Evolutionary conservation across 30 jellyfish, hydroid and myxozoan species (phyloP).

Genomic region (Aurelia aurita complex sp. Pacific): DNA sequence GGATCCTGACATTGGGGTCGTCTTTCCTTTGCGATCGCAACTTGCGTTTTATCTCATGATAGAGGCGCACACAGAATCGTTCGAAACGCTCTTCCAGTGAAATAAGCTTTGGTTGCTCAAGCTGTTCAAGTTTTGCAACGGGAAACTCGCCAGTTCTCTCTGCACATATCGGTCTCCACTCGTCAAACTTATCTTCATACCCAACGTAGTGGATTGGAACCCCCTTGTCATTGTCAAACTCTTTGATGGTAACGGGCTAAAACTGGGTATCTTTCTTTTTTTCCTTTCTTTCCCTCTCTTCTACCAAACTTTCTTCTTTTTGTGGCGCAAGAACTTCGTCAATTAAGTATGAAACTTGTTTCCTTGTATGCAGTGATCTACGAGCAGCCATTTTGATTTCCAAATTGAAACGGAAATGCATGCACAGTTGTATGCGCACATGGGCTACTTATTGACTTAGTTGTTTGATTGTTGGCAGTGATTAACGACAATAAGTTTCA

Average conservation of each 20-base stretch:
- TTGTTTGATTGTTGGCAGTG: no score
- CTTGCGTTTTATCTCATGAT: not conserved
- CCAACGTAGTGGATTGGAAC: constrained; percentile 2
- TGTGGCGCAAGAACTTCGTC: not conserved
- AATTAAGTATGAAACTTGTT: not conserved
- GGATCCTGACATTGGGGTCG: constrained; percentile 17
- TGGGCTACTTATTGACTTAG: no score
- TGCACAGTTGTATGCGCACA: no score
- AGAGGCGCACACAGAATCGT: not conserved
- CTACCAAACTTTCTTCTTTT: no score
- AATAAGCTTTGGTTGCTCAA: not conserved
- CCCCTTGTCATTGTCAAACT: no score
- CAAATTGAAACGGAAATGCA: no score
- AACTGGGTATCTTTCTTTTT: no score
- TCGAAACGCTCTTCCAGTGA: constrained; percentile 7
- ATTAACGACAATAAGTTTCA: no score
- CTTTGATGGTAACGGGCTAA: no score
- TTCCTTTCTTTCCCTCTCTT: no score
- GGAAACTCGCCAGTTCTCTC: constrained; percentile 3
- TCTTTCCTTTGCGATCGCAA: constrained; percentile 12
- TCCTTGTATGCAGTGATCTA: no score
- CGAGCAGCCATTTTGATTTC: no score
- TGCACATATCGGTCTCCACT: not conserved
- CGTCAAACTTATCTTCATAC: constrained; percentile 3
- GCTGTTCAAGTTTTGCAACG: constrained; percentile 10